Conservation (phyloP, 2,797 vertebrate species). For the Gobionotothen gibberifrons region DNA sequence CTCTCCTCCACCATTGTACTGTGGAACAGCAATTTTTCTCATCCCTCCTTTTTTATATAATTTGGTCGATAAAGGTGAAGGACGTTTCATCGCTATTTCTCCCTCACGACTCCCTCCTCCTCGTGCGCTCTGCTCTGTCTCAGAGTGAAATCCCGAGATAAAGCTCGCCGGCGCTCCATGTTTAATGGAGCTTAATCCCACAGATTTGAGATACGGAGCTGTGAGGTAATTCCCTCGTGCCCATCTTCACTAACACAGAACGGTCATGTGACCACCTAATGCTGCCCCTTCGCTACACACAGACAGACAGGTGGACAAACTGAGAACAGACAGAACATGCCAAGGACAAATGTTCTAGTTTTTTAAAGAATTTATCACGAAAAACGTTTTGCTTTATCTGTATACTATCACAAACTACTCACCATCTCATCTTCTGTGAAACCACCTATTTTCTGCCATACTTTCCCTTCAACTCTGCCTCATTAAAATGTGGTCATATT, state of each 20-base stretch:
- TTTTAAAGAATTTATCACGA: constrained; percentile 9
- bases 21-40: constrained; percentile 76
- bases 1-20: constrained; percentile 57
- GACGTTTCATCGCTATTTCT: constrained; percentile 80
- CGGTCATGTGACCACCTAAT: constrained; percentile 66
- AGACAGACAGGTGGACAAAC: constrained; percentile 47
- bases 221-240: constrained; percentile 81
- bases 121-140: constrained; percentile 72
- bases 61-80: constrained; percentile 86
- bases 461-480: constrained; percentile 41
- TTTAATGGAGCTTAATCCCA: constrained; percentile 88
- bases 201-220: constrained; percentile 85
- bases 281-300: constrained; percentile 40
- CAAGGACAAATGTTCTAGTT: constrained; percentile 51
- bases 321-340: constrained; percentile 38
- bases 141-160: constrained; percentile 83
- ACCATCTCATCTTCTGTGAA: constrained; percentile 27
- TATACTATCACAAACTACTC: constrained; percentile 23
- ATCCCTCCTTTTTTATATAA: constrained; percentile 72
- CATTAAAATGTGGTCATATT: constrained; percentile 52
- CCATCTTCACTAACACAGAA: constrained; percentile 75
- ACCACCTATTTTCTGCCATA: constrained; percentile 29
- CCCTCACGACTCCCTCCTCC: constrained; percentile 58
- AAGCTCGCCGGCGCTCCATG: constrained; percentile 80
- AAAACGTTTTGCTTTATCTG: constrained; percentile 17